Percentiles rank a stretch among this genome's conserved stretches.
Conservation (phyloP, 1,140 invertebrate species). For the Drosophila trapezifrons region DNA sequence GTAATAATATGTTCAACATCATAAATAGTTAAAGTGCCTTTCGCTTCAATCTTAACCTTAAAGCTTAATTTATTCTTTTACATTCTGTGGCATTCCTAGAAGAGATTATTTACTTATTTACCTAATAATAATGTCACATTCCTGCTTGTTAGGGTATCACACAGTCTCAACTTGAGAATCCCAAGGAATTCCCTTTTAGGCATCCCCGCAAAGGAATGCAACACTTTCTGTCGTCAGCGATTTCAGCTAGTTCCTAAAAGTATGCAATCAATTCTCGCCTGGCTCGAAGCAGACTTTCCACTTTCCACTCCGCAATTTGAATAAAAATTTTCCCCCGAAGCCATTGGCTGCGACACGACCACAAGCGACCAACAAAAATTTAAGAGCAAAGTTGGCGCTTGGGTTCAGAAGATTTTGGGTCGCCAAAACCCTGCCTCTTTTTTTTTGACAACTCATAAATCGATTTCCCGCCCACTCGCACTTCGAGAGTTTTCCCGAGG, state of each 20-base stretch:
- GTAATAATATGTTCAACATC: not conserved
- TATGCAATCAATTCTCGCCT: slow-evolving; percentile 40
- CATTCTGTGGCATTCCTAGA: not conserved
- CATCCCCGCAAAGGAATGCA: slow-evolving; percentile 39
- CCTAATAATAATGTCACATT: not conserved
- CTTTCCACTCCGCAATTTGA: slow-evolving; percentile 9
- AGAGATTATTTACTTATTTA: not conserved
- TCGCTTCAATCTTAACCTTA: not conserved
- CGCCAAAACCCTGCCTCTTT: slow-evolving; percentile 6
- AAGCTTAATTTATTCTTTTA: not conserved
- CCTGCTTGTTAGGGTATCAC: not conserved
- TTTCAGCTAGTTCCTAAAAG: slow-evolving; percentile 7
- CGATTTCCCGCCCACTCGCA: slow-evolving; percentile 41
- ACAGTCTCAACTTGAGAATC: no score
- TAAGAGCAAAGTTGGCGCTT: slow-evolving; percentile 38
- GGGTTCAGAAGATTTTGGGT: slow-evolving; percentile 50
- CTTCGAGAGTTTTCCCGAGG: slow-evolving; percentile 30
- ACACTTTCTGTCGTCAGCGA: slow-evolving; percentile 16
- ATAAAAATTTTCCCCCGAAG: slow-evolving; percentile 19
- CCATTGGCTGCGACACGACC: slow-evolving; percentile 25
- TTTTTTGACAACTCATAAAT: slow-evolving; percentile 45
- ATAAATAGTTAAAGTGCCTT: not conserved
- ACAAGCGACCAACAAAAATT: slow-evolving; percentile 39
- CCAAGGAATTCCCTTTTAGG: not conserved
- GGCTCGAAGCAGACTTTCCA: slow-evolving; percentile 8